Evolutionary conservation across 2,113 vertebrate genomes (phyloP).

Genomic region (Scomber colias): DNA sequence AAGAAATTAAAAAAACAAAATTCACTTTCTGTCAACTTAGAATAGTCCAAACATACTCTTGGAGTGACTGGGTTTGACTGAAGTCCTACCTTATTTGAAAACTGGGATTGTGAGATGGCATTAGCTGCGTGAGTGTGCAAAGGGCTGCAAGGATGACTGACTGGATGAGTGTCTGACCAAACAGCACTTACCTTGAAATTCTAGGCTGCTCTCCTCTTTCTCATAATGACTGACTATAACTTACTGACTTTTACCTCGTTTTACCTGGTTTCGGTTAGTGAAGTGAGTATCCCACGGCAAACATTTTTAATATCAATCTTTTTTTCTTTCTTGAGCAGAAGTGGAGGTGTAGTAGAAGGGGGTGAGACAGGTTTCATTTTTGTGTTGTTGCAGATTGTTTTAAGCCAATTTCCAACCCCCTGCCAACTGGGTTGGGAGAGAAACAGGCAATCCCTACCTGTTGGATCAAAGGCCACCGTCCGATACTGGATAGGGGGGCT

Average conservation of each 20-base stretch:
- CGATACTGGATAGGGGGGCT: slow-evolving; percentile 97
- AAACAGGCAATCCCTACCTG: slow-evolving; percentile 95
- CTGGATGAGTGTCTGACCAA: slow-evolving; percentile 77
- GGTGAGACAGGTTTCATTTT: slow-evolving; percentile 69
- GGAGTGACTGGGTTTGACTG: slow-evolving; percentile 66
- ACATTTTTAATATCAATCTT: slow-evolving; percentile 63
- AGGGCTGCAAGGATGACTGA: slow-evolving; percentile 76
- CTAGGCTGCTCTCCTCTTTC: slow-evolving; percentile 75
- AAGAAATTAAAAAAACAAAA: slow-evolving; percentile 63
- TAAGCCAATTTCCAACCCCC: slow-evolving; percentile 73
- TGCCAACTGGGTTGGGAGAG: slow-evolving; percentile 69
- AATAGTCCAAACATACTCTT: slow-evolving; percentile 43
- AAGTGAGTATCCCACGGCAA: slow-evolving; percentile 82
- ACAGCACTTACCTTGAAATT: slow-evolving; percentile 85
- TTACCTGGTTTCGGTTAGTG: slow-evolving; percentile 85
- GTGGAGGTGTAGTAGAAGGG: slow-evolving; percentile 79
- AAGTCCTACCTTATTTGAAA: slow-evolving; percentile 80
- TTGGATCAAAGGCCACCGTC: slow-evolving; percentile 92
- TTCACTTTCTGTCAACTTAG: slow-evolving; percentile 45
- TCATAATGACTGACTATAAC: slow-evolving; percentile 86
- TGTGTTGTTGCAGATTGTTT: slow-evolving; percentile 62
- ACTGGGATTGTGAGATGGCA: slow-evolving; percentile 76
- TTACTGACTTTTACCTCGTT: slow-evolving; percentile 79
- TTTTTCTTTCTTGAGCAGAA: slow-evolving; percentile 70
- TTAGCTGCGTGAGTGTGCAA: slow-evolving; percentile 77